These are phyloP conservation scores for Bathynomus jamesi DNA, from an alignment of 1,140 invertebrate species.

Conservation along the genomic window DNA sequence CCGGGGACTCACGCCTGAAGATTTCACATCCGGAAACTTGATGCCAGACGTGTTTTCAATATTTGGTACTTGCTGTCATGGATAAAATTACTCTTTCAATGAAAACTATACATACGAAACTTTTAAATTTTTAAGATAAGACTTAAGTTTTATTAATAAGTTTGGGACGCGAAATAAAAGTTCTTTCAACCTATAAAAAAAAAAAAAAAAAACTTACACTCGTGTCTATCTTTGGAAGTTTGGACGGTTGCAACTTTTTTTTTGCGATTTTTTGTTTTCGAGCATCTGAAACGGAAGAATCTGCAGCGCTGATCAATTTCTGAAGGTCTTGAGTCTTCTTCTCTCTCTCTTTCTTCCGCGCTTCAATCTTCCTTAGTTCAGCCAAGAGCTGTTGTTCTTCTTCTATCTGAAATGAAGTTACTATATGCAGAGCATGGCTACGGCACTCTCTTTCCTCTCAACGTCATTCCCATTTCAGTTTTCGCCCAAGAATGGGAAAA, in stretches of 20 bases:
- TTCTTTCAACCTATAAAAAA: too few species aligned
- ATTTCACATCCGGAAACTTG: conserved; percentile 80
- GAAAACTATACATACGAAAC: too few species aligned
- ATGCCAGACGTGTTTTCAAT: conserved; percentile 78
- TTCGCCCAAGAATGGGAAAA: too few species aligned
- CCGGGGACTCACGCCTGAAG: conserved; percentile 61
- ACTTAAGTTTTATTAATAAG: too few species aligned
- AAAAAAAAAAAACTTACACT: conserved; percentile 55
- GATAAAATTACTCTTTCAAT: too few species aligned
- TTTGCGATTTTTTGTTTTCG: conserved; percentile 38
- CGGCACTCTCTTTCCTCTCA: too few species aligned
- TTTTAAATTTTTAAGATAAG: too few species aligned
- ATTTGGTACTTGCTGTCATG: conserved; percentile 10
- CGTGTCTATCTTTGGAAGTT: conserved; percentile 61
- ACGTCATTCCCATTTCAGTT: too few species aligned
- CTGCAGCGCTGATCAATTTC: conserved; percentile 69
- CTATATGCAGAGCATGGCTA: too few species aligned
- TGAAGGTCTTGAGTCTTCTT: conserved; percentile 96
- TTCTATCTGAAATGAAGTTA: conserved; percentile 58
- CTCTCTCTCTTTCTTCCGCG: conserved; percentile 82
- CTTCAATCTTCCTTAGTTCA: conserved; percentile 92
- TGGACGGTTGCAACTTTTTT: conserved; percentile 41
- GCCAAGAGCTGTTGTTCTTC: conserved; percentile 87
- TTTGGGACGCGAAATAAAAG: too few species aligned
- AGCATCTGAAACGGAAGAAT: conserved; percentile 38